Evolutionary conservation across 1,140 invertebrate species (phyloP).

Genomic region (Pygmarrhopalites habei): DNA sequence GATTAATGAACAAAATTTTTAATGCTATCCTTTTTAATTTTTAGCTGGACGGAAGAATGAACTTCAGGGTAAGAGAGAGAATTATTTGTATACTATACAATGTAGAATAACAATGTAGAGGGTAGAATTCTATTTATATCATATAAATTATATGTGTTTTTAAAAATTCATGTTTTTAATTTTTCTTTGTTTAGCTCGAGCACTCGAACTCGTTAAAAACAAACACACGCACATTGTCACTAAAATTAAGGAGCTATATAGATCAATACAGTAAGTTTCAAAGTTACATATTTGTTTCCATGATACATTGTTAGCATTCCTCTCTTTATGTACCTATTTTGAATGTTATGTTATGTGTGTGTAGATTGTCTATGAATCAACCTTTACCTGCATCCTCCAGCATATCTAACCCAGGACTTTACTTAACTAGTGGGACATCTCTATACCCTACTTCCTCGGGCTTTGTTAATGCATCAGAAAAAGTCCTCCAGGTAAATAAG

Average conservation of each 20-base stretch:
- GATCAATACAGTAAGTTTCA: constrained; percentile 56
- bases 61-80: too few relatives aligned
- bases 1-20: too few relatives aligned
- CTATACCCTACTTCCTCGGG: background rate
- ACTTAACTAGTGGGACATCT: background rate
- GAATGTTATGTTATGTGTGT: background rate
- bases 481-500: background rate
- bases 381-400: background rate
- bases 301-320: background rate
- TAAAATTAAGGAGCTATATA: constrained; percentile 77
- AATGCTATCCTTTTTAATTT: too few relatives aligned
- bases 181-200: too few relatives aligned
- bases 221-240: constrained; percentile 60
- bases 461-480: background rate
- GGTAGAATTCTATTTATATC: too few relatives aligned
- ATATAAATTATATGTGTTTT: too few relatives aligned
- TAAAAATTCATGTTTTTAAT: too few relatives aligned
- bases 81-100: too few relatives aligned
- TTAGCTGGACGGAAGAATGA: too few relatives aligned
- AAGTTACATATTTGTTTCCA: background rate
- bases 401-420: background rate
- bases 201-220: constrained; percentile 65
- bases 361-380: background rate
- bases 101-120: too few relatives aligned
- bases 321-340: background rate